Evolutionary conservation across 1,140 invertebrate genomes (phyloP), one percentile per base, ranked within the genome.

Genomic region (Lethrus apterus): DNA sequence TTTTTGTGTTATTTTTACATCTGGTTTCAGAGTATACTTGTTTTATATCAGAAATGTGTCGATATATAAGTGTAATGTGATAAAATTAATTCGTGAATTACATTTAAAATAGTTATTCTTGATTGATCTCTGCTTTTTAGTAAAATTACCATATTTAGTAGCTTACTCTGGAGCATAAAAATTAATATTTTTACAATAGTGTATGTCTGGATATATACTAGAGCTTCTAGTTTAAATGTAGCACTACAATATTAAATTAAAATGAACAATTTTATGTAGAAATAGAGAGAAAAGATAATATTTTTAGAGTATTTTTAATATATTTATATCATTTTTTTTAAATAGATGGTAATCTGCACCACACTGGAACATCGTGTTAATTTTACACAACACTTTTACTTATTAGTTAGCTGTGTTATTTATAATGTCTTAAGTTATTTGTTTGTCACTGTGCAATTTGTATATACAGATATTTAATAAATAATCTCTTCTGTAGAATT

Each of bases 361-460:
- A n/a, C 24, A n/a, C 5, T 21, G 24, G 35, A 18, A 38, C 35
- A 11, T 38, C 35, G 20, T 38, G 18, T 11, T 38, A 38, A 4
- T 10, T 38, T 23, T 38, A 38, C 35, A 38, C 18, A 10, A 21
- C 20, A 21, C 24, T 38, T 38, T 26, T 26, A 7, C 5, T 26
- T 38, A 38, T 23, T 21, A 38, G 20, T 38, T 21, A 38, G 14
- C 35, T 23, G 20, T 21, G 13, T 15, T 38, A 9, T 38, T 38
- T 21, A 15, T 21, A 17, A 38, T 34, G 4, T 34, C 15, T 21
- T 38, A 21, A 21, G 35, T 38, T 38, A 21, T 38, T 38, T n/a
- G 20, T 38, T 38, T 38, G 35, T 38, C 35, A 38, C 35, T 38
- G 35, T 38, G 35, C 35, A 38, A 38, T 38, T 38, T 38, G 35